Evolutionary conservation across 2,888 invertebrate species (phyloP), one percentile per base, ranked within the genome.

Genomic region (Heliothis peltigera): DNA sequence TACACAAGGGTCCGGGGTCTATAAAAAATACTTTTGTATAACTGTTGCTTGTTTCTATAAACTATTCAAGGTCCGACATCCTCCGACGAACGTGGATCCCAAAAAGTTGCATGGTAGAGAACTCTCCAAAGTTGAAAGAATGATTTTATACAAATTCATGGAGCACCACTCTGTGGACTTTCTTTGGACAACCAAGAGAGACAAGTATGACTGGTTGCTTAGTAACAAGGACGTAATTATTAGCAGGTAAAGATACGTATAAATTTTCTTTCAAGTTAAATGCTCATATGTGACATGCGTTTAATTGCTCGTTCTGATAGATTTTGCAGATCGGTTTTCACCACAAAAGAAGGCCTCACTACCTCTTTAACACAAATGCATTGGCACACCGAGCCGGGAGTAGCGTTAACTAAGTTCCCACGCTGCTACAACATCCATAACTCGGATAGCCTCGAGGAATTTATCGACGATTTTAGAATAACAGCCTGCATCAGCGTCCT

Each of bases 291-390:
- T 15, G 4, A 7, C 19, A 8, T 12, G 3, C 1, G 42, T 46
- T 19, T 54, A 43, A 25, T 6, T n/a, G n/a, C 21, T 53, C 59
- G 96, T 97, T 83, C 77, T 59, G 97, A 97, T 89, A 97, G 98
- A 83, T 98, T 98, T 90, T 97, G 97, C 78, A 96, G 98, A 82
- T 98, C 98, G 0, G 96, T 97, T 56, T 99, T 99, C 87, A 98
- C 99, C 0, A 98, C 98, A 0, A 99, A 99, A 95, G 98, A 98
- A 89, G 98, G 98, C 2, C 90, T 98, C 35, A 97, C 98, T 75
- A 94, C 96, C 21, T 96, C 97, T 65, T 91, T 98, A 43, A 97
- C 97, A 54, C 98, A 98, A 87, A 97, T 98, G 93, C 97, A 98
- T 86, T 98, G 98, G 98, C 97, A 97, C 87, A 97, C 97, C 53